Evolutionary conservation across 2,113 vertebrate genomes (phyloP).

Genomic region (Brevimyrus niger): DNA sequence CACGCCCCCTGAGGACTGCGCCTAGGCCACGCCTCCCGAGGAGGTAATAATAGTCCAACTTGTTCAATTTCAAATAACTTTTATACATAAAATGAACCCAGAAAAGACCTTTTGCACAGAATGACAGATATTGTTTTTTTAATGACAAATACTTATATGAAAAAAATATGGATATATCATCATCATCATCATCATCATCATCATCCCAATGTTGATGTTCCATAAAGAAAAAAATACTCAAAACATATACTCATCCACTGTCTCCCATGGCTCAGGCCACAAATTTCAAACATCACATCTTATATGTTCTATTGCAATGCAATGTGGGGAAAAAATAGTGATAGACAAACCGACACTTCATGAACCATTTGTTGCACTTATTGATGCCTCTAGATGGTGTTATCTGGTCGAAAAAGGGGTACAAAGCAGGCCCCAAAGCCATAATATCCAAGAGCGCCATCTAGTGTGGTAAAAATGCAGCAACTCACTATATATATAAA

Average conservation of each 20-base stretch:
- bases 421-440: not conserved
- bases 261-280: not conserved
- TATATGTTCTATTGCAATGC: not conserved
- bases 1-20: too few relatives aligned
- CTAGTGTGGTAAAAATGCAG: not conserved
- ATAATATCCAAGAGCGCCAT: not conserved
- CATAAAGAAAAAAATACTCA: not conserved
- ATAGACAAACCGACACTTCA: not conserved
- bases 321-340: not conserved
- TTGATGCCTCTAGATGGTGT: not conserved
- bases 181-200: not conserved
- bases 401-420: not conserved
- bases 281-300: not conserved
- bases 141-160: not conserved
- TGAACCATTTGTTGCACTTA: not conserved
- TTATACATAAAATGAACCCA: not conserved
- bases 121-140: not conserved
- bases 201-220: not conserved
- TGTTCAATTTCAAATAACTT: not conserved
- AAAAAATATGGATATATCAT: not conserved
- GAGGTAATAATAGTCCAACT: too few relatives aligned
- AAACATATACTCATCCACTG: not conserved
- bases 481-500: not conserved
- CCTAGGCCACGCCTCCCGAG: too few relatives aligned
- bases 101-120: not conserved